A percentile compares a stretch with the other conserved stretches of the same genome.
These are phyloP conservation scores for Euproctis similis DNA, from an alignment of 2,888 invertebrate genomes.

Conservation along the genomic window DNA sequence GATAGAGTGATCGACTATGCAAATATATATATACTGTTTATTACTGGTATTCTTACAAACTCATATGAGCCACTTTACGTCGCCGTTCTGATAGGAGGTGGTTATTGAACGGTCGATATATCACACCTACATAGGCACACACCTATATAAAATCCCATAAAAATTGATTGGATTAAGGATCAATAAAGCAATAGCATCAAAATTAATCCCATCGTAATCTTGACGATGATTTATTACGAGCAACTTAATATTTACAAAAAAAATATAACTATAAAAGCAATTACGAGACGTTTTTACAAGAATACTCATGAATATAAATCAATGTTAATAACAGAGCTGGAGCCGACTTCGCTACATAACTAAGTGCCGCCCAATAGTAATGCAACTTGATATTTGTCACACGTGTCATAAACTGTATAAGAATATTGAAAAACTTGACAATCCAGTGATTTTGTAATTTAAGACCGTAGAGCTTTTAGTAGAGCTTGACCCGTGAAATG, in stretches of 20 bases:
- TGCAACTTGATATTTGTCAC: slow-evolving; percentile 9
- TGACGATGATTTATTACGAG: slow-evolving; percentile 54
- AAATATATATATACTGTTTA: no score
- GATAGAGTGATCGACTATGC: no score
- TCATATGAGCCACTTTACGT: no score
- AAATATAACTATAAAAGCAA: slow-evolving; percentile 49
- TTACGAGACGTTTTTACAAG: slow-evolving; percentile 60
- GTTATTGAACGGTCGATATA: no score
- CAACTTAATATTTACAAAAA: slow-evolving; percentile 42
- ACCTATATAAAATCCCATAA: no score
- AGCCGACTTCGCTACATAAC: slow-evolving; percentile 15
- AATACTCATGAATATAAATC: slow-evolving; percentile 68
- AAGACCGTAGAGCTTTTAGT: no score
- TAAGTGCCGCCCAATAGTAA: slow-evolving; percentile 7
- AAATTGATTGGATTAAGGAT: slow-evolving; percentile 4
- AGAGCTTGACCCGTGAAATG: no score
- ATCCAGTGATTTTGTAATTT: not conserved
- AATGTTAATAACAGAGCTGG: slow-evolving; percentile 51
- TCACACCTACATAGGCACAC: no score
- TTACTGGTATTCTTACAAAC: no score
- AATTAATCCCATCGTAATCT: no score
- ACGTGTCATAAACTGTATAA: slow-evolving; percentile 7
- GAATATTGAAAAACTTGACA: slow-evolving; percentile 9
- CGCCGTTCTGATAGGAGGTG: no score
- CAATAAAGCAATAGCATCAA: slow-evolving; percentile 11